Base-by-base conservation (phyloP, 2,888 invertebrate species). In the Crepidodera aurea region DNA sequence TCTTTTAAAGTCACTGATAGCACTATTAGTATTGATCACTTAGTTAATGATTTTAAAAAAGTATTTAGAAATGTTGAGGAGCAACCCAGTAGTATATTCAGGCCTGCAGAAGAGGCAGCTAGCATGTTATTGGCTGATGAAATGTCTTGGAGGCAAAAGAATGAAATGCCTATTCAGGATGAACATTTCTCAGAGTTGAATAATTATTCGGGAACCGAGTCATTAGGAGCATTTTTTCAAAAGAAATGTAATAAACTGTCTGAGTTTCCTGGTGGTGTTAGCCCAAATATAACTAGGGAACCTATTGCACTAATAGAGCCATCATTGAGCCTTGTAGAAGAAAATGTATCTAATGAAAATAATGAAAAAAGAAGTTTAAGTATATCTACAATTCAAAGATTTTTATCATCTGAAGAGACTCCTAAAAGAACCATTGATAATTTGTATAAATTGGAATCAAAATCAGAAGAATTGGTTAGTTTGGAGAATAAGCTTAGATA, bases 171-270 rank as follows among this genome's bases (percentile, higher is more conserved):
- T 34, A 55, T 64, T 10, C 57, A 62, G 59, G 27, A 63, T 60
- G 64, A 69, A 15, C 56, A 62, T n/a, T 65, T 69, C 32, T 59
- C 60, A 4, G 10, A 37, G 51, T 15, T 55, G 64, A 27, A 5
- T 44, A 19, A 51, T 58, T n/a, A n/a, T 6, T 42, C 50, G 19
- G 58, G 56, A 22, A 60, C 70, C 58, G 65, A 80, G 37, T 82
- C 84, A 1, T 77, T 84, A 22, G 81, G 82, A 18, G 81, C 82
- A 68, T 84, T 80, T 71, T 84, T 84, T 62, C 73, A 75, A 66
- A 75, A 81, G 39, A 81, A 79, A 70, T 82, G 81, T 48, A 81
- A 81, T 22, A 74, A 77, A 64, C 69, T 82, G 2, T 78, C 80
- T 2, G 72, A 78, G 18, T 70, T 77, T 50, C 56, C 62, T 57